Evolutionary conservation across 2,888 invertebrate genomes (phyloP).

Genomic region (Aromia moschata): DNA sequence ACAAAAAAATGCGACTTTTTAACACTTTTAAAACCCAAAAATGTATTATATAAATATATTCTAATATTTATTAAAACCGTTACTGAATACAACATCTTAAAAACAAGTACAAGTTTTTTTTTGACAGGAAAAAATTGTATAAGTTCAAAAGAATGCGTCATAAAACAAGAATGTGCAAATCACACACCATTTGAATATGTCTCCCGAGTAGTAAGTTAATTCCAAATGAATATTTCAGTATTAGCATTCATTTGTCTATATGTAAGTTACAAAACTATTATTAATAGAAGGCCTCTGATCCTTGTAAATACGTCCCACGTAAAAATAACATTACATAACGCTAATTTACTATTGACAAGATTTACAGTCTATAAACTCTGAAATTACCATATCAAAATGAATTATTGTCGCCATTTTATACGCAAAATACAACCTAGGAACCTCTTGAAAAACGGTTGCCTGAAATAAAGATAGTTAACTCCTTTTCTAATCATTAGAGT

Average conservation of each 20-base stretch:
- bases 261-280: slow-evolving; percentile 17
- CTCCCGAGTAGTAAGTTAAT: not conserved
- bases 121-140: not conserved
- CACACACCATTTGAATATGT: not conserved
- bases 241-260: slow-evolving; percentile 9
- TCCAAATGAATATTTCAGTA: slow-evolving; percentile 6
- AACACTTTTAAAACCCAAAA: no score
- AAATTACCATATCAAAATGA: slow-evolving; percentile 13
- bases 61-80: no score
- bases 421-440: no score
- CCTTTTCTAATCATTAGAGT: no score
- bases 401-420: not conserved
- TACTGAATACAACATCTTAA: no score
- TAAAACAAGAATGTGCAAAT: not conserved
- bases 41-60: no score
- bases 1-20: no score
- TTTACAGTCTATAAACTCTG: slow-evolving; percentile 6
- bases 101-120: no score
- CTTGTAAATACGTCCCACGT: slow-evolving; percentile 20
- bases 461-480: no score
- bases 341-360: slow-evolving; percentile 6
- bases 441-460: no score
- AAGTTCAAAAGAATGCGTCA: not conserved
- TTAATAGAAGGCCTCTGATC: slow-evolving; percentile 22
- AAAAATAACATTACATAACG: slow-evolving; percentile 14